Evolutionary conservation across 2,888 invertebrate species (phyloP), one percentile per base, ranked within the genome.

Genomic region (Limnephilus auricula): DNA sequence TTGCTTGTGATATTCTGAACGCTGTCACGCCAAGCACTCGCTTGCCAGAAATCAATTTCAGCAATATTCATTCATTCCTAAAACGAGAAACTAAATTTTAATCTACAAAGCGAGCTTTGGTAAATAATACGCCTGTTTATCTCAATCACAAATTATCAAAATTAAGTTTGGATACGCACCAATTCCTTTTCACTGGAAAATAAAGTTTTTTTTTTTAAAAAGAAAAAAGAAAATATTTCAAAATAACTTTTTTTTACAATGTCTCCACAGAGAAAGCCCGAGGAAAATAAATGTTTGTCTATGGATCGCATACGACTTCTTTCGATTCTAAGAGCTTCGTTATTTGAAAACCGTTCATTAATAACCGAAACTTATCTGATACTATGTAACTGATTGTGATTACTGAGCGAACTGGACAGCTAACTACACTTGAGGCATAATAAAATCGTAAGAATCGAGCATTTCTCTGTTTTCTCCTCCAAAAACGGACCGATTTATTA

Each of bases 1-100:
- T 80, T 80, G 80, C 18, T 80, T 31, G 80, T 31, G 31, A 80
- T 80, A 80, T 32, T 65, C 65, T 6, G 80, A 32, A 31, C 15
- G 80, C 80, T 80, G 80, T 80, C 80, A 80, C 15, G 80, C 32
- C 32, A 31, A 13, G 80, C 31, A 31, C 32, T 80, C 80, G 80
- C 31, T 25, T 25, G 65, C 25, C 6, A 2, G 1, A 25, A 32
- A 80, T 65, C 65, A 65, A 65, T 25, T n/a, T 65, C 65, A 25
- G 25, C 65, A n/a, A 65, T 65, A 25, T 65, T 65, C 65, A 65
- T 25, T 65, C 25, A n/a, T 65, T 65, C 9, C 65, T 9, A n/a
- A n/a, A 65, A 65, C 25, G 25, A n/a, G 25, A 5, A 65, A 65
- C 50, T 18, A 25, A 25, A 5, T 65, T 65, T 65, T 6, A 65